Evolutionary conservation across 2,797 vertebrate genomes (phyloP).

Genomic region (Helarctos malayanus): DNA sequence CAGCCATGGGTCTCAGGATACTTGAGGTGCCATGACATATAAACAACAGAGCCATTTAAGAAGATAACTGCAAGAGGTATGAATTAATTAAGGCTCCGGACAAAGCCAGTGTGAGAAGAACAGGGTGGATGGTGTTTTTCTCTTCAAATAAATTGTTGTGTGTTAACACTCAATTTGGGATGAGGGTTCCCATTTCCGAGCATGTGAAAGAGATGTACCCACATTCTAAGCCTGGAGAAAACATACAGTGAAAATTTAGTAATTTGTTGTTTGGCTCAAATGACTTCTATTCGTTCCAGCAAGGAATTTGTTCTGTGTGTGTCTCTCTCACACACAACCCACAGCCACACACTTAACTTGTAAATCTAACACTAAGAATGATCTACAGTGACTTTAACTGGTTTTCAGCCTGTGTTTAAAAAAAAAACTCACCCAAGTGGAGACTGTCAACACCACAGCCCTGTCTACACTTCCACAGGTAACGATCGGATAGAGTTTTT

Average conservation of each 20-base stretch:
- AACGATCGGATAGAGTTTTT: not conserved
- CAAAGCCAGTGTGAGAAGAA: not conserved
- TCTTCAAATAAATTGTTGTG: not conserved
- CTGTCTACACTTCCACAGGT: not conserved
- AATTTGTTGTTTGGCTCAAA: conserved; percentile 8
- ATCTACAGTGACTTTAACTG: not conserved
- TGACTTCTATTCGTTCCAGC: not conserved
- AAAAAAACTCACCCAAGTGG: not conserved
- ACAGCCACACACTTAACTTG: not conserved
- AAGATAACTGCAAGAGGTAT: not conserved
- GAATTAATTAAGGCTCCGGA: not conserved
- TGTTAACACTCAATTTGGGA: not conserved
- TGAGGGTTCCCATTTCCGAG: not conserved
- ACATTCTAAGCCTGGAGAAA: not conserved
- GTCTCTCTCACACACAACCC: not conserved
- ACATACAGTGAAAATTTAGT: not conserved
- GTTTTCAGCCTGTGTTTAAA: not conserved
- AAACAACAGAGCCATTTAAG: not conserved
- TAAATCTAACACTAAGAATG: not conserved
- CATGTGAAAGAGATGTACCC: not conserved
- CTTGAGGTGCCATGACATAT: accelerated
- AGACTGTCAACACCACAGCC: not conserved
- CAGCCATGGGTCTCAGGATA: not conserved
- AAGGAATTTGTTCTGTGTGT: not conserved
- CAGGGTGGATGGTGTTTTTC: not conserved